Evolutionary conservation across 2,888 invertebrate genomes (phyloP), one percentile per base, ranked within the genome.

Genomic region (Stomorhina lunata): DNA sequence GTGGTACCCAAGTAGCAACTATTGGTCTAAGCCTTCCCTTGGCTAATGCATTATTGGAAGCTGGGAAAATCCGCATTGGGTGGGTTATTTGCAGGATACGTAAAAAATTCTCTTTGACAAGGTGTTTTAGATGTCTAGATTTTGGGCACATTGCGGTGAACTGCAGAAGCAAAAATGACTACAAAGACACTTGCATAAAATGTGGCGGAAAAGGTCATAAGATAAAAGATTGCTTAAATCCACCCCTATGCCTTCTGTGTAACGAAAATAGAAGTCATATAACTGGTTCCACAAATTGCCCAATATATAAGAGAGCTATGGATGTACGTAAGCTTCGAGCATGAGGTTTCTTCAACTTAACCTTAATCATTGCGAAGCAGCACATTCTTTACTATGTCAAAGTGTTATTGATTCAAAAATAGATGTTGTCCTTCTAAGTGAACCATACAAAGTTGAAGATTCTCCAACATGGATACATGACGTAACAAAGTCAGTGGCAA

Each of bases 291-390:
- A 17, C 45, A 45, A 17, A 10, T 7, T 7, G 20, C 20, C 4
- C 20, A 45, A n/a, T n/a, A n/a, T n/a, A n/a, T n/a, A n/a, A 45
- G 20, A 45, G 4, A 45, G 45, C 45, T 5, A 45, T 45, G 45
- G 25, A 50, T 1, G 50, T 25, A 4, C 2, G 3, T 20, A 25
- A 50, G 25, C 7, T n/a, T 10, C 5, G 10, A 7, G 9, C 22
- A 50, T 50, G 25, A 50, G 50, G 7, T 25, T 50, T 25, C 12
- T 50, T 2, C 59, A 82, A 4, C 6, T 75, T 2, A 83, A 71
- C 17, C 34, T 80, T 2, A 75, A 76, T 22, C 55, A 71, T 17
- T 78, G 59, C 34, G 50, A 78, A 12, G 59, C 80, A 20, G 78
- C 80, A 10, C 53, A 78, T 6, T 43, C 43, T 22, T 45, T 78